Base-by-base conservation (phyloP, 2,888 invertebrate species). In the Phyto melanocephala region DNA sequence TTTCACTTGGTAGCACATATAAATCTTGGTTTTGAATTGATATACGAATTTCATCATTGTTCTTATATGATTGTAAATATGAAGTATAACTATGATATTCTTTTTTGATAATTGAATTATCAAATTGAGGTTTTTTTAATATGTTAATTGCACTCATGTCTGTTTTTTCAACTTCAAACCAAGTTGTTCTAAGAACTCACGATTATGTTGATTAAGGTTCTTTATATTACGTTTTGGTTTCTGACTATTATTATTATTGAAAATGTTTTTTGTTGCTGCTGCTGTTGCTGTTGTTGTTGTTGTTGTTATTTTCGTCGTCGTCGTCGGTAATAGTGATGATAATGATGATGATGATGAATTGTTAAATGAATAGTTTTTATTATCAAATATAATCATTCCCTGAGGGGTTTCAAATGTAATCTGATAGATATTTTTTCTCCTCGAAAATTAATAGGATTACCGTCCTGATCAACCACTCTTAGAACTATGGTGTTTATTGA, bases 1-100 rank as follows among this genome's bases (percentile, higher is more conserved):
- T 88, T 80, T 89, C 87, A 58, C 85, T 84, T 47, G 87, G 86
- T 84, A 88, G 86, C 50, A 88, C 86, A n/a, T n/a, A 15, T 87
- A 80, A 67, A 62, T 77, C 74, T 40, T 80, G 82, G 50, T 82
- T 82, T 79, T 82, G 83, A 47, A 80, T 87, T 88, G 78, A 20
- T n/a, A 79, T 79, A 20, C 78, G 52, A 71, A 83, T 68, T 68
- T 76, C 79, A n/a, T n/a, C n/a, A n/a, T n/a, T n/a, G n/a, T n/a
- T n/a, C n/a, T n/a, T n/a, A n/a, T n/a, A n/a, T n/a, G n/a, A n/a
- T n/a, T n/a, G n/a, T n/a, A n/a, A n/a, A n/a, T n/a, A n/a, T n/a
- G n/a, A n/a, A n/a, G n/a, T 84, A 84, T 88, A 87, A 15, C 83
- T 84, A 65, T 86, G 88, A 76, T 85, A 84, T 71, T 88, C 85